phyloP scores from a whole-genome alignment of 2,797 vertebrate species.

The Halcyon badia region DNA sequence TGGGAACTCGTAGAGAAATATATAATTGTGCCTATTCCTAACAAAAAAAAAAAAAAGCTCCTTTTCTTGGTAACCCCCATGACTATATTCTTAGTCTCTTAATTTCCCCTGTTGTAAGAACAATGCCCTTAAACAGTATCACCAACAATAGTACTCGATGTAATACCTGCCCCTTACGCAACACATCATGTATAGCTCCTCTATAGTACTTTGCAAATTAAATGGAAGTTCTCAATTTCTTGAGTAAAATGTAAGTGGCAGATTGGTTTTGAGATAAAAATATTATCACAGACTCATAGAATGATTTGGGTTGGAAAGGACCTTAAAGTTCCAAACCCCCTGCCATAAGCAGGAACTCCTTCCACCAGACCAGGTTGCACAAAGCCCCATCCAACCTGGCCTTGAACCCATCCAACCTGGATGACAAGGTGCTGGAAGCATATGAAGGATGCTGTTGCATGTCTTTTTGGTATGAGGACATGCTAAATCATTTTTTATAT shows the following conservation, averaged over 20 bases:
- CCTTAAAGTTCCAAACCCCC: too few species aligned
- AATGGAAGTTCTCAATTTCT: not conserved
- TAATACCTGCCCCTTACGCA: not conserved
- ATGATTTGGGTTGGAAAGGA: too few species aligned
- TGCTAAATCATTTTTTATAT: not conserved
- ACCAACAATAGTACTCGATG: not conserved
- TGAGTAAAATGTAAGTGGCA: not conserved
- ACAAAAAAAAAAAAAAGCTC: too few species aligned
- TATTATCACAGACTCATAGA: too few species aligned
- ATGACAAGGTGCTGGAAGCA: too few species aligned
- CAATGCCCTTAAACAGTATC: not conserved
- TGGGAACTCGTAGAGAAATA: not conserved
- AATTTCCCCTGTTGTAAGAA: not conserved
- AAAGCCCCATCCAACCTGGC: too few species aligned
- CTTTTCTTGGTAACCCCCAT: not conserved
- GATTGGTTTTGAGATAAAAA: not conserved
- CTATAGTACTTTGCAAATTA: not conserved
- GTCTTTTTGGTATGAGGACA: not conserved
- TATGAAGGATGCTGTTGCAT: not conserved
- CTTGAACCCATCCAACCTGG: too few species aligned
- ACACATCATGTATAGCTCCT: rapidly evolving
- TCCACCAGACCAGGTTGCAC: too few species aligned
- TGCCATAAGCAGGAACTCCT: too few species aligned
- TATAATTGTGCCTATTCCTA: not conserved
- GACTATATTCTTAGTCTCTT: not conserved